Evolutionary conservation across 2,797 vertebrate species (phyloP), one percentile per base, ranked within the genome.

Genomic region (Sebastes elongatus): DNA sequence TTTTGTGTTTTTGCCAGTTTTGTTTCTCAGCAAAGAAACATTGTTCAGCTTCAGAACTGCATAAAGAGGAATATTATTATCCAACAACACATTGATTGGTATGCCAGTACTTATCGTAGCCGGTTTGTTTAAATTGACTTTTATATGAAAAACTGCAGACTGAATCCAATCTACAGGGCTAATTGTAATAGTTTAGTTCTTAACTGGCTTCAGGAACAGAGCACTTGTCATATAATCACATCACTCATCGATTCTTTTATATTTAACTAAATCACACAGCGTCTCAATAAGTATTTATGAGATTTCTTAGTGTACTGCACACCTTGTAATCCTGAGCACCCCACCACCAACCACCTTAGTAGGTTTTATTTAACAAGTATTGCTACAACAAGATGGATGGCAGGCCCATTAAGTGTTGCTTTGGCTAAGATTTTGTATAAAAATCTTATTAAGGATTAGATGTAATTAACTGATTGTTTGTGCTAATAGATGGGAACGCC

Each of bases 1-100:
- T 95, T 96, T 95, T 79, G 55, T 78, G 65, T 89, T 85, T 96
- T 96, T 95, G 90, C 91, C 94, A 94, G 90, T 96, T 97, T 88
- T 93, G 94, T 96, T 97, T 97, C 94, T 96, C 94, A 95, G 76
- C 94, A 95, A 95, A 57, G 93, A 95, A 94, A 94, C 71, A 56
- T 90, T 93, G 89, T 96, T 95, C 92, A 95, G 92, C 95, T 96
- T 96, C 95, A 96, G 89, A 94, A 95, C 93, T 92, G 70, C 83
- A 79, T 93, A 89, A 89, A 89, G 83, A 94, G 88, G 74, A 95
- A 85, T 78, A 82, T 91, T 93, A 92, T 86, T 92, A 72, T 85
- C 56, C 16, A 71, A 61, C 63, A 84, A 94, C 93, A 71, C 94
- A 95, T 90, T 88, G 88, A 96, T 92, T 81, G 85, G 92, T 95